Percentiles rank a stretch among this genome's conserved stretches.
Conservation (phyloP, 2,888 invertebrate species). For the Aproaerema taeniolella region DNA sequence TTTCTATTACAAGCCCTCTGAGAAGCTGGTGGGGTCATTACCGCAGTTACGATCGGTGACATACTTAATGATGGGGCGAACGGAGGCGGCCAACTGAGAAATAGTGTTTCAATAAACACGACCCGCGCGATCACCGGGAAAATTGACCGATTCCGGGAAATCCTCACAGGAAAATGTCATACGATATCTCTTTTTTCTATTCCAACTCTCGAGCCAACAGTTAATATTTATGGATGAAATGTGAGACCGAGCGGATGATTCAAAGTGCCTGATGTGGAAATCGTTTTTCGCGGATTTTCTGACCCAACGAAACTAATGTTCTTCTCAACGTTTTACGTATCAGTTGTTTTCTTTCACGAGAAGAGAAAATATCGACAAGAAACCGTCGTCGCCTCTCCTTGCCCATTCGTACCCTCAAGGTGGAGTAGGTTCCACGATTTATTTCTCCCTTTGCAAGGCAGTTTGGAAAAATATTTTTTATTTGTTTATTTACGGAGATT, state of each 20-base stretch:
- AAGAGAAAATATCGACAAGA: slow-evolving; percentile 49
- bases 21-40: slow-evolving; percentile 21
- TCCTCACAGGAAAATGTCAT: slow-evolving; percentile 65
- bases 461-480: slow-evolving; percentile 64
- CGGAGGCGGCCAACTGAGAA: slow-evolving; percentile 60
- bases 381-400: neutral
- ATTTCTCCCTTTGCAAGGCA: slow-evolving; percentile 60
- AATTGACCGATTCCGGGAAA: slow-evolving; percentile 73
- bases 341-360: slow-evolving; percentile 67
- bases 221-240: slow-evolving; percentile 77
- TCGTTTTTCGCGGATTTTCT: slow-evolving; percentile 72
- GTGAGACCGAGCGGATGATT: slow-evolving; percentile 74
- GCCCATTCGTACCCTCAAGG: slow-evolving; percentile 52
- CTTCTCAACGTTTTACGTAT: slow-evolving; percentile 67
- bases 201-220: slow-evolving; percentile 62
- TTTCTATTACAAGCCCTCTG: slow-evolving; percentile 7
- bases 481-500: slow-evolving; percentile 70
- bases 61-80: slow-evolving; percentile 44
- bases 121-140: slow-evolving; percentile 64
- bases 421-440: slow-evolving; percentile 60
- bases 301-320: slow-evolving; percentile 72
- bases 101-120: slow-evolving; percentile 74
- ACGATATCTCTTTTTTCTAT: slow-evolving; percentile 67
- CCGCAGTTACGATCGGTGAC: slow-evolving; percentile 23
- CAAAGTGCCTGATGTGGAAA: slow-evolving; percentile 75